Conservation (phyloP, 2,113 vertebrate genomes). For the crab-eating macaque (Macaca fascicularis) region DNA sequence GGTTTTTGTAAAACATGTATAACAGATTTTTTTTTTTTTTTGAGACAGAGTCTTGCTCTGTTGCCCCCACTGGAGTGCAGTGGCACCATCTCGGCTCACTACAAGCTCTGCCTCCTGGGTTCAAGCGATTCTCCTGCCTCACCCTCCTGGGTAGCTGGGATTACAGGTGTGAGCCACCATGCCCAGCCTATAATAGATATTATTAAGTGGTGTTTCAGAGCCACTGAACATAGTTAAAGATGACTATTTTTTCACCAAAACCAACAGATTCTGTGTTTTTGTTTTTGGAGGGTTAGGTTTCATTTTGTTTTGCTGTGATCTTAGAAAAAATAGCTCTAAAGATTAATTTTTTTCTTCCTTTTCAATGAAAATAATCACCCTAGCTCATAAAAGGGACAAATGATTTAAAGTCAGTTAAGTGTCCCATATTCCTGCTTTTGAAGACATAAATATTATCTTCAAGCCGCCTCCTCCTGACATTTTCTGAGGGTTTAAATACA, state of each 20-base stretch:
- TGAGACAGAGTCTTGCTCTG: no score
- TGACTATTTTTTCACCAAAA: not conserved
- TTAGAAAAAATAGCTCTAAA: not conserved
- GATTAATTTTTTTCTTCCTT: not conserved
- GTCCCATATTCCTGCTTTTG: not conserved
- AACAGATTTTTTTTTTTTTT: no score
- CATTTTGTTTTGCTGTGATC: not conserved
- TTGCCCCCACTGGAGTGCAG: no score
- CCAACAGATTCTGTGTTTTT: not conserved
- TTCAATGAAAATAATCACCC: not conserved
- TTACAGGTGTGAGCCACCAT: no score
- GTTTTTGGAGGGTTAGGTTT: not conserved
- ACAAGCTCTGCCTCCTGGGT: no score
- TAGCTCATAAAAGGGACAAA: not conserved
- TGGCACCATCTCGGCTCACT: no score
- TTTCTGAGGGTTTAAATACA: not conserved
- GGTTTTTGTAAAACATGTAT: not conserved
- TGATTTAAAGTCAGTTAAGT: not conserved
- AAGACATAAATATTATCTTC: not conserved
- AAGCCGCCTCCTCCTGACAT: not conserved
- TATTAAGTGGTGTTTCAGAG: not conserved
- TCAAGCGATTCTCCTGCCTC: no score
- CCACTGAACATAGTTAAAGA: not conserved
- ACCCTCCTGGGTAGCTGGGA: no score
- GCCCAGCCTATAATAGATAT: not conserved